Percentiles rank a stretch among this genome's conserved stretches.
Conservation (phyloP, 1,140 invertebrate species). For the Drosophila cardini region DNA sequence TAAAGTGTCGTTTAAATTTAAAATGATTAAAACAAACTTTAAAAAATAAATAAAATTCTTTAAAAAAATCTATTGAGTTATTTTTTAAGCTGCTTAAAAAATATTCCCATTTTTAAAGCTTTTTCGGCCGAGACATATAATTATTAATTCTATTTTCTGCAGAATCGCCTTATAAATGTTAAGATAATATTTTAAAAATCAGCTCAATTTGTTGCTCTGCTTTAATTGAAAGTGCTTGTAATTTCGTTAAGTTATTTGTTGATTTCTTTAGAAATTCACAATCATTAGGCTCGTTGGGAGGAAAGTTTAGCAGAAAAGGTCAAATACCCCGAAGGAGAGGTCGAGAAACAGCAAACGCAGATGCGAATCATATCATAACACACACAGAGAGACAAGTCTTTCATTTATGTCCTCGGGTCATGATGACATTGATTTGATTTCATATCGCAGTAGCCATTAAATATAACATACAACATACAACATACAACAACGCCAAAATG, state of each 20-base stretch:
- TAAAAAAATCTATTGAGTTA: too few species aligned
- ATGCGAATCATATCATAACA: constrained; percentile 9
- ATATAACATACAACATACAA: background rate
- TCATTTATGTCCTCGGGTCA: constrained; percentile 5
- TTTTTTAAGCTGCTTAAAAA: too few species aligned
- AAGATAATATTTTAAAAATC: too few species aligned
- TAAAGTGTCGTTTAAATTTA: too few species aligned
- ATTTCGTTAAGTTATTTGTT: background rate
- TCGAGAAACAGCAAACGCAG: background rate
- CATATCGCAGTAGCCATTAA: constrained; percentile 24
- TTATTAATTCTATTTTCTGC: too few species aligned
- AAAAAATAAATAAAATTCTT: too few species aligned
- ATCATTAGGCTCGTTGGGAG: constrained; percentile 9
- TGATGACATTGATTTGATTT: constrained; percentile 28
- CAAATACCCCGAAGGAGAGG: background rate
- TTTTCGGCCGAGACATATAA: too few species aligned
- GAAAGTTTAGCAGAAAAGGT: constrained; percentile 8
- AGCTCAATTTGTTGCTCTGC: background rate
- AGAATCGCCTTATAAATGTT: too few species aligned
- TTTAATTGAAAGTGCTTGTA: background rate
- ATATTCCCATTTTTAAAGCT: too few species aligned
- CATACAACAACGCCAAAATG: constrained; percentile 3
- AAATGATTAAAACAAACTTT: too few species aligned
- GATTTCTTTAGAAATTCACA: background rate
- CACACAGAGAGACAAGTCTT: constrained; percentile 1